phyloP scores from a whole-genome alignment of 2,113 vertebrate genomes.

The Arizona elegans region DNA sequence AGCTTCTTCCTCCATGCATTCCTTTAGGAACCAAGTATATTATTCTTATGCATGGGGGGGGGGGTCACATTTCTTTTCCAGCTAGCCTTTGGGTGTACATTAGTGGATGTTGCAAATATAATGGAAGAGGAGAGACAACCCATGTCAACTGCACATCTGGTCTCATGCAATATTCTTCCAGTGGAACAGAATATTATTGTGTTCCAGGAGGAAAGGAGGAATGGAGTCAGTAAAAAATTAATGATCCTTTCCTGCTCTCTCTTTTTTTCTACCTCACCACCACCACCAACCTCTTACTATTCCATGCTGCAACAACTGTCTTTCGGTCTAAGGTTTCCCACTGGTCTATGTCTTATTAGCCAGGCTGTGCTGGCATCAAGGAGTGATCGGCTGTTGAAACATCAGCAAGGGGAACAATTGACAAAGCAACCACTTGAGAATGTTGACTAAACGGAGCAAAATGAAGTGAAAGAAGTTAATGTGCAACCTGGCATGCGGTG shows the following conservation, averaged over 20 bases:
- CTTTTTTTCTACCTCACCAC: not conserved
- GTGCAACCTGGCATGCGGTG: slow-evolving; percentile 75
- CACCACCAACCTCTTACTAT: slow-evolving; percentile 8
- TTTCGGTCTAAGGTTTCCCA: slow-evolving; percentile 66
- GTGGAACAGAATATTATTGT: not conserved
- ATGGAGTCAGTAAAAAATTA: slow-evolving; percentile 37
- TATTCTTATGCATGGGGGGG: not conserved
- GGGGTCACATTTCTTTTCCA: slow-evolving; percentile 29
- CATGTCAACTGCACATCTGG: not conserved
- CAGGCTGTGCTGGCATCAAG: slow-evolving; percentile 69
- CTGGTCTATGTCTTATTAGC: slow-evolving; percentile 70
- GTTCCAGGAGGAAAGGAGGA: not conserved
- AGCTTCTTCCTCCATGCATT: slow-evolving; percentile 41
- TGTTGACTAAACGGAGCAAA: slow-evolving; percentile 69
- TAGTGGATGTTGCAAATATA: slow-evolving; percentile 20
- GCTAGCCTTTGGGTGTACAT: slow-evolving; percentile 26
- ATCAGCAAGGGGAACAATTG: slow-evolving; percentile 77
- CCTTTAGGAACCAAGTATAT: slow-evolving; percentile 41
- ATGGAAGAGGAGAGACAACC: slow-evolving; percentile 11
- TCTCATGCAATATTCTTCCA: not conserved
- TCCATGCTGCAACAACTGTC: slow-evolving; percentile 47
- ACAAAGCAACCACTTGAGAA: slow-evolving; percentile 83
- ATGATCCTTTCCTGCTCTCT: slow-evolving; percentile 35
- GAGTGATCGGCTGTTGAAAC: slow-evolving; percentile 78
- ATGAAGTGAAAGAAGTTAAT: slow-evolving; percentile 80